phyloP scores from a whole-genome alignment of 2,888 invertebrate species.

The Eristalinus aeneus region DNA sequence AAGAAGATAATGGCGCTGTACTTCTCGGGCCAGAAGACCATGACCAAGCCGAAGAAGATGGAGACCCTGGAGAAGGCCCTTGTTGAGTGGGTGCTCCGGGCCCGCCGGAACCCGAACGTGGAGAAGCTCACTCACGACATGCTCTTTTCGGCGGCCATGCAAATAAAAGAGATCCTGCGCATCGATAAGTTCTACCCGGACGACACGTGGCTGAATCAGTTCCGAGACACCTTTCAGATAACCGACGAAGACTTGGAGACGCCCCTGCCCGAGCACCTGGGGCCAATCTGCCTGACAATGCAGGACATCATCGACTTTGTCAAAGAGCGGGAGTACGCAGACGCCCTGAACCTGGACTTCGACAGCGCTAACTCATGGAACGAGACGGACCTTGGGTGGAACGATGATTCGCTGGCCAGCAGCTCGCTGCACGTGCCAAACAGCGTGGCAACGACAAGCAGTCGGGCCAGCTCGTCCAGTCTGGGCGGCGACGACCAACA shows the following conservation, averaged over 20 bases:
- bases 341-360: not conserved
- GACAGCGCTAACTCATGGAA: not conserved
- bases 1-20: slow-evolving; percentile 72
- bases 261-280: slow-evolving; percentile 21
- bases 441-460: slow-evolving; percentile 25
- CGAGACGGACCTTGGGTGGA: not conserved
- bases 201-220: slow-evolving; percentile 73
- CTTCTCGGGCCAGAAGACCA: not conserved
- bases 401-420: slow-evolving; percentile 48
- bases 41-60: slow-evolving; percentile 72
- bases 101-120: slow-evolving; percentile 73
- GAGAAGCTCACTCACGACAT: slow-evolving; percentile 54
- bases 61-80: slow-evolving; percentile 76
- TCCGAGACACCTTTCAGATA: slow-evolving; percentile 72
- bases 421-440: slow-evolving; percentile 27
- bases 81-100: slow-evolving; percentile 77
- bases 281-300: slow-evolving; percentile 40
- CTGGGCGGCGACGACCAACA: slow-evolving; percentile 21
- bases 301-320: slow-evolving; percentile 34
- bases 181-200: slow-evolving; percentile 74
- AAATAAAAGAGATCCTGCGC: slow-evolving; percentile 73
- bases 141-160: slow-evolving; percentile 66
- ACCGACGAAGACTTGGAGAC: slow-evolving; percentile 62
- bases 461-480: slow-evolving; percentile 20
- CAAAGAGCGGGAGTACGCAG: not conserved